A percentile compares a stretch with the other conserved stretches of the same genome.
These are phyloP conservation scores for Clangula hyemalis DNA, from an alignment of 2,797 vertebrate species.

Conservation along the genomic window DNA sequence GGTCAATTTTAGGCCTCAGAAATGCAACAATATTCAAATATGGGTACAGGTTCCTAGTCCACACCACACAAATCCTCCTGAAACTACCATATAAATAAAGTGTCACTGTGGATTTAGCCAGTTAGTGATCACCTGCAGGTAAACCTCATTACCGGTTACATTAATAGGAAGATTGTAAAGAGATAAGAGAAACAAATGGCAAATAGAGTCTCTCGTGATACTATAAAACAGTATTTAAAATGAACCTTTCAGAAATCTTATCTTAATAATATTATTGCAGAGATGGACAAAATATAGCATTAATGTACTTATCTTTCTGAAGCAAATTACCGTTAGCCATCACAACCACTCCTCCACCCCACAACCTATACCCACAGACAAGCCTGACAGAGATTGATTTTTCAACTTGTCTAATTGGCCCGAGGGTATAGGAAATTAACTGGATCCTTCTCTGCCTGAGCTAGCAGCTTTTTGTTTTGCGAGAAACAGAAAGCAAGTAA, in stretches of 20 bases:
- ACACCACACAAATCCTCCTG: background rate
- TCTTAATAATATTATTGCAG: background rate
- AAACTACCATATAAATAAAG: constrained; percentile 35
- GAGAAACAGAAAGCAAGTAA: background rate
- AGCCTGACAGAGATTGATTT: background rate
- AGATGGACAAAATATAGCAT: background rate
- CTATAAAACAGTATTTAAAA: background rate
- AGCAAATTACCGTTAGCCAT: background rate
- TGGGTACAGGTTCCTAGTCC: background rate
- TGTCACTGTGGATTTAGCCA: background rate
- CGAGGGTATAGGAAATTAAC: constrained; percentile 19
- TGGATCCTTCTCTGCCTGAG: background rate
- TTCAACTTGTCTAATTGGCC: constrained; percentile 4
- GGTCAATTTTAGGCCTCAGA: background rate
- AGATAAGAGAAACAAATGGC: background rate
- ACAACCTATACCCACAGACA: background rate
- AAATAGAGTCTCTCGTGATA: background rate
- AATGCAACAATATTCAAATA: background rate
- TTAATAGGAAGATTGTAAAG: background rate
- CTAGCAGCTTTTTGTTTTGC: constrained; percentile 11
- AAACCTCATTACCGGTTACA: background rate
- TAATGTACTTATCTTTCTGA: background rate
- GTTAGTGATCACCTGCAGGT: background rate
- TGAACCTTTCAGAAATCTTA: background rate
- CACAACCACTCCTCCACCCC: background rate